Evolutionary conservation across 2,888 invertebrate species (phyloP).

Genomic region (Himalopsyche kuldschensis): DNA sequence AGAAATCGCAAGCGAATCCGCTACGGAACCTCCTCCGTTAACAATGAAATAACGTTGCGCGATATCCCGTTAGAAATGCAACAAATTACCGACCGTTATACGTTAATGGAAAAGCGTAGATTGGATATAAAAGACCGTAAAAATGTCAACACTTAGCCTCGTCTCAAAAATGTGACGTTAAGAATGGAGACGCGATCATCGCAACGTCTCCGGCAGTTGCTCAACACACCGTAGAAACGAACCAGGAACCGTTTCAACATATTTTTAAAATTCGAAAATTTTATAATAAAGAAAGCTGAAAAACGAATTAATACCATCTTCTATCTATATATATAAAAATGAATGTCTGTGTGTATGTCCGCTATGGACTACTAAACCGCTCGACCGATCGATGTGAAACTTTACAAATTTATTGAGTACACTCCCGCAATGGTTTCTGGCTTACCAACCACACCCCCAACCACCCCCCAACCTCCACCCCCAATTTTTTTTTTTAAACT

Average conservation of each 20-base stretch:
- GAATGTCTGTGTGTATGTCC: too few relatives aligned
- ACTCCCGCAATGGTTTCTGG: too few relatives aligned
- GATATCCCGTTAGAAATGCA: slow-evolving; percentile 29
- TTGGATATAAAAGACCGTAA: not conserved
- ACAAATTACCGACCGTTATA: slow-evolving; percentile 24
- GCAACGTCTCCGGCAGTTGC: not conserved
- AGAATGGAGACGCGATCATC: not conserved
- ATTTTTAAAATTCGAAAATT: not conserved
- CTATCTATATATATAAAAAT: too few relatives aligned
- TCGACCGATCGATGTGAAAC: too few relatives aligned
- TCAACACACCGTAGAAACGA: not conserved
- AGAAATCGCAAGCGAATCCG: not conserved
- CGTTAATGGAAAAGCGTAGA: slow-evolving; percentile 16
- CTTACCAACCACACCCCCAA: too few relatives aligned
- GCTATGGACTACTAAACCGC: too few relatives aligned
- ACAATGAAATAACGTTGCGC: slow-evolving; percentile 10
- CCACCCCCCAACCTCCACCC: too few relatives aligned
- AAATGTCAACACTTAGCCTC: not conserved
- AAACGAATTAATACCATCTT: not conserved
- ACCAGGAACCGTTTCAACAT: not conserved
- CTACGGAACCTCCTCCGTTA: not conserved
- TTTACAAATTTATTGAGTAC: too few relatives aligned
- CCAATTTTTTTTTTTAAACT: too few relatives aligned
- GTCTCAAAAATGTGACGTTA: not conserved
- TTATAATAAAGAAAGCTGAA: not conserved